Percentiles rank a stretch among this genome's conserved stretches.
phyloP scores from a whole-genome alignment of 2,888 invertebrate genomes.

The Yponomeuta cagnagella region DNA sequence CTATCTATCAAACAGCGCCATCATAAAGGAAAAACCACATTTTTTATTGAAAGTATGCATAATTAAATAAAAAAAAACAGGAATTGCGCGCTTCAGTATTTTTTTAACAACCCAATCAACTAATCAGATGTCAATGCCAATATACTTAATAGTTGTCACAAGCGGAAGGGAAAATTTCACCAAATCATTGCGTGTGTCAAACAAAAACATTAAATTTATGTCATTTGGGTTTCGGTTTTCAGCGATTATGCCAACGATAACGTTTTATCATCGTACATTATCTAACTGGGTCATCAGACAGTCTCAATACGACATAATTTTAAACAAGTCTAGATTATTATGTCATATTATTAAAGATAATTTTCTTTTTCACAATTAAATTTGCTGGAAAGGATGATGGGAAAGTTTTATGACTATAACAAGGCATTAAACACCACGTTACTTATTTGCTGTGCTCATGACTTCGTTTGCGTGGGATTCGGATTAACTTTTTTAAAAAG shows the following conservation, averaged over 20 bases:
- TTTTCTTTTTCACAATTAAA: not conserved
- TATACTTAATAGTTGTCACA: not conserved
- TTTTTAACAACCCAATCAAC: no score
- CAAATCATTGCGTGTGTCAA: not conserved
- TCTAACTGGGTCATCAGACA: conserved; percentile 11
- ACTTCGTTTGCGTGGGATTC: no score
- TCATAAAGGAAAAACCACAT: no score
- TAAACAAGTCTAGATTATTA: not conserved
- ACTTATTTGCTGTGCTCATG: no score
- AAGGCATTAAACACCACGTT: no score
- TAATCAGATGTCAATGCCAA: no score
- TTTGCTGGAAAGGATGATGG: no score
- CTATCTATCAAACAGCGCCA: no score
- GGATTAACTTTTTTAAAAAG: not conserved
- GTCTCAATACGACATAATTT: not conserved
- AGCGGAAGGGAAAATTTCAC: not conserved
- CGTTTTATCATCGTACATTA: conserved; percentile 11
- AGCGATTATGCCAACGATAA: not conserved
- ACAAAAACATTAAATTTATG: not conserved
- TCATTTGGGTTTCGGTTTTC: not conserved
- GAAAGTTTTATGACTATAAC: no score
- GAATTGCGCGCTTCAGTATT: no score
- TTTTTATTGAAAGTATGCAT: no score
- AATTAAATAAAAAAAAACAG: no score
- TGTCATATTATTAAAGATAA: not conserved